Conservation (phyloP, 2,797 vertebrate genomes). For the Chaetodon trifasciatus region DNA sequence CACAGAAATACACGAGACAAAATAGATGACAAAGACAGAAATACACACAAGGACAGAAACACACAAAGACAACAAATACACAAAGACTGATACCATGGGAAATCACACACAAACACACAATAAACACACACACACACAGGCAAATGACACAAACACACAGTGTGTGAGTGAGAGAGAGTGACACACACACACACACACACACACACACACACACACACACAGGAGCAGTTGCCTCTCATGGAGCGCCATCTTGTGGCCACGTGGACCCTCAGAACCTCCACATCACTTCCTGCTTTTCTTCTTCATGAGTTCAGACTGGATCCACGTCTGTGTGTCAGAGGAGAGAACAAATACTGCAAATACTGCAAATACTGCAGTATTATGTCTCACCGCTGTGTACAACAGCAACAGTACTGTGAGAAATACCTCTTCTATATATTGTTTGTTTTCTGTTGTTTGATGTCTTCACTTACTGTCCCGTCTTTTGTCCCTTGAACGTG, state of each 20-base stretch:
- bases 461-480: no score
- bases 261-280: neutral
- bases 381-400: no score
- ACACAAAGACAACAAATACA: conserved; percentile 38
- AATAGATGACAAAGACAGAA: conserved; percentile 52
- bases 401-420: no score
- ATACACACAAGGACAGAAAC: conserved; percentile 40
- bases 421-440: no score
- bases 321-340: no score
- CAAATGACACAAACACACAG: conserved; percentile 19
- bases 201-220: neutral
- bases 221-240: conserved; percentile 54
- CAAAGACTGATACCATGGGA: conserved; percentile 31
- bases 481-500: no score
- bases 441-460: no score
- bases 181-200: conserved; percentile 26
- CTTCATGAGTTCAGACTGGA: no score
- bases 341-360: no score
- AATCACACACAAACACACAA: conserved; percentile 39
- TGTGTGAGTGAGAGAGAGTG: no score
- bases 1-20: conserved; percentile 34
- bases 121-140: neutral
- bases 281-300: no score
- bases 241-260: conserved; percentile 77
- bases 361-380: no score